Percentiles rank a stretch among this genome's conserved stretches.
phyloP scores from a whole-genome alignment of 1,140 invertebrate genomes.

The Caerostris extrusa region DNA sequence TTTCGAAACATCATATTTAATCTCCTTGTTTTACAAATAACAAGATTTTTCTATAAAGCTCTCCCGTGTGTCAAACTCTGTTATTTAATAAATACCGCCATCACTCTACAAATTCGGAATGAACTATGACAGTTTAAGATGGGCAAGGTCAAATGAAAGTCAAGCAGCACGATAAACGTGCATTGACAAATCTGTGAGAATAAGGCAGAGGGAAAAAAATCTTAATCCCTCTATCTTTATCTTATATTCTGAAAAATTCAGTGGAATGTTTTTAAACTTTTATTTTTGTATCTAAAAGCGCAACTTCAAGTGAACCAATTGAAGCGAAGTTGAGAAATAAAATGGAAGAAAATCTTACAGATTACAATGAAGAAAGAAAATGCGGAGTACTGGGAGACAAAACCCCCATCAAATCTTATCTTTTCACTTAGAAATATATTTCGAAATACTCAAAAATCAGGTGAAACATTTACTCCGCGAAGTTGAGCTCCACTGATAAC shows the following conservation, averaged over 20 bases:
- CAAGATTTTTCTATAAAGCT: no score
- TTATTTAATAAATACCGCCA: neutral
- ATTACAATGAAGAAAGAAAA: constrained; percentile 25
- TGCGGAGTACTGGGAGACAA: neutral
- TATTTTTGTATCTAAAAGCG: neutral
- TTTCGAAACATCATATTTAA: no score
- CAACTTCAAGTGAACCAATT: neutral
- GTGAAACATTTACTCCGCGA: no score
- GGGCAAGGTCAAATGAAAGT: neutral
- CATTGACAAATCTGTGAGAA: no score
- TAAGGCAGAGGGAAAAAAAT: neutral
- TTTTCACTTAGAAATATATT: no score
- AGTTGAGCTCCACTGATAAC: no score
- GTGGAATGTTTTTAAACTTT: neutral
- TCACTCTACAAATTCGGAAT: neutral
- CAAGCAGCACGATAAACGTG: neutral
- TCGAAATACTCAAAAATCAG: no score
- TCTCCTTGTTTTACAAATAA: no score
- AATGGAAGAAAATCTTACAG: no score
- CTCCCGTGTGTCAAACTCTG: no score
- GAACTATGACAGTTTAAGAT: neutral
- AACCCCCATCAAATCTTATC: no score
- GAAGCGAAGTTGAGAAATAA: neutral
- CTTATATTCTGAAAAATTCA: neutral
- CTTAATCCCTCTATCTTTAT: neutral